phyloP scores from a whole-genome alignment of 1,140 invertebrate species.

The Zaprionus lachaisei region DNA sequence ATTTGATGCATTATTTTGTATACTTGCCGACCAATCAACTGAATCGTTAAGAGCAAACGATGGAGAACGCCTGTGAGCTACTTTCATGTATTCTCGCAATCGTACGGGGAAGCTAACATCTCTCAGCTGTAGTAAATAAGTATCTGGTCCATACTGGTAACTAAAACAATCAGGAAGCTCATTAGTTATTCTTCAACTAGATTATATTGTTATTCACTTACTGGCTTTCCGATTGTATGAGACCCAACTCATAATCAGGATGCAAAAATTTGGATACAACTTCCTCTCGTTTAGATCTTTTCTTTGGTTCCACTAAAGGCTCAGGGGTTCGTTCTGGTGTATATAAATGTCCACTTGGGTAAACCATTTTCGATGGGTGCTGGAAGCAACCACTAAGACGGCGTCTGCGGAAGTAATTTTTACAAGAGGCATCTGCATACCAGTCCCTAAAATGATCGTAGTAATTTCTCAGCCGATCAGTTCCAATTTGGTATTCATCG shows the following conservation, averaged over 20 bases:
- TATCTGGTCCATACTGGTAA: constrained; percentile 98
- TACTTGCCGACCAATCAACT: constrained; percentile 90
- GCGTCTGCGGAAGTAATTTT: constrained; percentile 92
- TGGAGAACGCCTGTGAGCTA: constrained; percentile 90
- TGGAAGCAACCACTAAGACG: constrained; percentile 92
- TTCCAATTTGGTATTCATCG: constrained; percentile 90
- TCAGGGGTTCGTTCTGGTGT: constrained; percentile 90
- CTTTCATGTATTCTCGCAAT: constrained; percentile 96
- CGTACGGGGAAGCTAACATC: constrained; percentile 96
- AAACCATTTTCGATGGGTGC: constrained; percentile 97
- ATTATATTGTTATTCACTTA: constrained; percentile 85
- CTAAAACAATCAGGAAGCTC: constrained; percentile 84
- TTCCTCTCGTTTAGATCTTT: constrained; percentile 88
- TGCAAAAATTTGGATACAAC: constrained; percentile 90
- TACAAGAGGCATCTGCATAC: constrained; percentile 95
- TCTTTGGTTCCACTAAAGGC: constrained; percentile 84
- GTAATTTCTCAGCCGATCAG: constrained; percentile 91
- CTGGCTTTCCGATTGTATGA: constrained; percentile 94
- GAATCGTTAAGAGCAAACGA: constrained; percentile 88
- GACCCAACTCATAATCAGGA: constrained; percentile 92
- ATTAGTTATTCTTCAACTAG: not conserved
- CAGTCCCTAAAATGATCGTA: constrained; percentile 93
- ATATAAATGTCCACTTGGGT: constrained; percentile 93
- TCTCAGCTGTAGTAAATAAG: constrained; percentile 95
- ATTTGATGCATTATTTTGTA: not conserved